These are phyloP conservation scores for Metallyticus violacea DNA, from an alignment of 2,888 invertebrate species.

Conservation along the genomic window DNA sequence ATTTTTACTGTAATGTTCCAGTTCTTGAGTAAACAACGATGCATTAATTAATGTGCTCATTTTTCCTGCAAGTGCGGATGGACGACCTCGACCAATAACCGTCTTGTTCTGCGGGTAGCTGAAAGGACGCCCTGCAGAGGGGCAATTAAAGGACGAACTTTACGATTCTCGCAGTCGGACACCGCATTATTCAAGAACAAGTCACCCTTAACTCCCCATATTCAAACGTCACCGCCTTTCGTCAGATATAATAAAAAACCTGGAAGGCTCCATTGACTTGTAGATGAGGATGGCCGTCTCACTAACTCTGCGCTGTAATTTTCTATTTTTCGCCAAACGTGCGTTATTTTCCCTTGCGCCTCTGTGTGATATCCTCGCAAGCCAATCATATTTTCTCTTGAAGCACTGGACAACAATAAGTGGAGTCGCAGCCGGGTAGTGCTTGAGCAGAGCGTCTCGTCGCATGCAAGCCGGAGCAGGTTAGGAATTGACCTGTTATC, in stretches of 20 bases:
- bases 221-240: background rate
- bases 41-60: background rate
- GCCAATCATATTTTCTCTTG: constrained; percentile 6
- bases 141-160: background rate
- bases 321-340: background rate
- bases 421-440: background rate
- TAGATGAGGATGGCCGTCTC: background rate
- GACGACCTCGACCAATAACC: background rate
- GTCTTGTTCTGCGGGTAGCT: background rate
- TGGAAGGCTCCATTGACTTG: background rate
- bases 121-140: background rate
- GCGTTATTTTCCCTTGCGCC: background rate
- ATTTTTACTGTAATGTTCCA: too few species aligned
- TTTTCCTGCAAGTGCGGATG: background rate
- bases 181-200: background rate
- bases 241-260: background rate
- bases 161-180: too few species aligned
- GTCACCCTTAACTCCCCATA: background rate
- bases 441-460: constrained; percentile 6
- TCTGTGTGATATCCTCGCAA: background rate
- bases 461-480: constrained; percentile 9
- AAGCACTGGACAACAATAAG: constrained; percentile 8
- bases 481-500: constrained; percentile 38
- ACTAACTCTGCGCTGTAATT: background rate
- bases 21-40: too few species aligned